These are phyloP conservation scores for Epizoanthus ramosus DNA, from an alignment of 92 coral and sea anemone species.

Conservation along the genomic window DNA sequence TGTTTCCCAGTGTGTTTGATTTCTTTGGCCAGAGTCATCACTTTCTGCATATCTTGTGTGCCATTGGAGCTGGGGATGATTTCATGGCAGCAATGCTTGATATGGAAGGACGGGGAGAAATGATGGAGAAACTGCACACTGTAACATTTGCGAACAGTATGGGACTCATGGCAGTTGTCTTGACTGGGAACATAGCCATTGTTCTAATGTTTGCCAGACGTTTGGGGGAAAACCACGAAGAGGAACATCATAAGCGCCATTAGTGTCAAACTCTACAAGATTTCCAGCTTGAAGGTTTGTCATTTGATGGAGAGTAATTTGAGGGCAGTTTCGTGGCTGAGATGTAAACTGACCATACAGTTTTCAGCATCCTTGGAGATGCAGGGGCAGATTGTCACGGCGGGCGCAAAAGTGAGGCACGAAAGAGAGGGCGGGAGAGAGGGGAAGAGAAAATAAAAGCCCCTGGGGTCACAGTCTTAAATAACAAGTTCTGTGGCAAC, in stretches of 20 bases:
- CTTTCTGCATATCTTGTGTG: constrained; percentile 85
- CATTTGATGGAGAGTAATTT: neutral
- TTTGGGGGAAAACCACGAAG: constrained; percentile 33
- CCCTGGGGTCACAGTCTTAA: too few species aligned
- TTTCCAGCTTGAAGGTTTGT: constrained; percentile 4
- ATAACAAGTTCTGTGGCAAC: too few species aligned
- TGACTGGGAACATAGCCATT: constrained; percentile 59
- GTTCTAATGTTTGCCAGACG: constrained; percentile 56
- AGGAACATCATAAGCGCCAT: constrained; percentile 37
- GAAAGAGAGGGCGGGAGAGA: too few species aligned
- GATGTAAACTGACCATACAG: too few species aligned
- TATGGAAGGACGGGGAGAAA: constrained; percentile 67
- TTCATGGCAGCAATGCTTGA: constrained; percentile 78
- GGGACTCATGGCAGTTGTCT: constrained; percentile 57
- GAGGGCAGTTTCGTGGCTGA: neutral
- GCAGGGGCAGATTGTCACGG: too few species aligned
- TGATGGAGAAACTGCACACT: constrained; percentile 37
- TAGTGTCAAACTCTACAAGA: neutral
- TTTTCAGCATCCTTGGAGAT: too few species aligned
- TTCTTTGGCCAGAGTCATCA: constrained; percentile 96
- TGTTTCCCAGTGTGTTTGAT: constrained; percentile 78
- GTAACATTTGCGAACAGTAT: constrained; percentile 72
- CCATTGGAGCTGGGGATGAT: constrained; percentile 83
- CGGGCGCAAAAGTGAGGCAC: too few species aligned
- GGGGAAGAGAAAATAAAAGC: too few species aligned